Conservation (phyloP, 2,888 invertebrate species). For the Gibbula magus region DNA sequence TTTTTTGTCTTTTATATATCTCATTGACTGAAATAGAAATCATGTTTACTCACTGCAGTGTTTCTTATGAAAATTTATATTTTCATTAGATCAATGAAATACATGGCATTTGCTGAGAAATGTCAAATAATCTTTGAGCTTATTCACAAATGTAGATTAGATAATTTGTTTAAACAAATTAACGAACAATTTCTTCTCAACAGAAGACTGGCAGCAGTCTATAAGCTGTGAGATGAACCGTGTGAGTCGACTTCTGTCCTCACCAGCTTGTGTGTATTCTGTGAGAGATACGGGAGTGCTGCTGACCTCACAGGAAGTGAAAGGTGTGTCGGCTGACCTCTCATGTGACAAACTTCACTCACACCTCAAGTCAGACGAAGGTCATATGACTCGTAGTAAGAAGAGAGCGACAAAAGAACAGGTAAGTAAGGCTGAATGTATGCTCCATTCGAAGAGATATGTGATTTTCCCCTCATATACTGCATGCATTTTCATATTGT, state of each 20-base stretch:
- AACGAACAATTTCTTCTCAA: background rate
- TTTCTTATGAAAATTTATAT: no score
- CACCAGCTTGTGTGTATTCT: background rate
- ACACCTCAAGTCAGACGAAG: constrained; percentile 40
- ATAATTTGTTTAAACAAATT: no score
- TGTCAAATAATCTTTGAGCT: no score
- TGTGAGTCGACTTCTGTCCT: background rate
- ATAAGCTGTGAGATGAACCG: background rate
- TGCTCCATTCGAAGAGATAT: no score
- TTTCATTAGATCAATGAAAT: no score
- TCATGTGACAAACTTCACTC: constrained; percentile 45
- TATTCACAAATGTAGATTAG: no score
- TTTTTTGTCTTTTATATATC: no score
- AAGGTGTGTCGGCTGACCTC: constrained; percentile 38
- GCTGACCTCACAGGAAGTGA: constrained; percentile 28
- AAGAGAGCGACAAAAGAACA: constrained; percentile 33
- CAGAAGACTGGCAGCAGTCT: constrained; percentile 1
- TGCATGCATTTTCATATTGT: no score
- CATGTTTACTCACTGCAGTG: no score
- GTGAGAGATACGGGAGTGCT: background rate
- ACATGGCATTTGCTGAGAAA: no score
- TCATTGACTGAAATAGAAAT: no score
- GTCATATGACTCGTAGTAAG: constrained; percentile 32
- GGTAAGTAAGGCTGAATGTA: background rate
- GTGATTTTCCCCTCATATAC: no score